phyloP scores from a whole-genome alignment of 2,797 vertebrate species.

The Ptychadena robeensis region DNA sequence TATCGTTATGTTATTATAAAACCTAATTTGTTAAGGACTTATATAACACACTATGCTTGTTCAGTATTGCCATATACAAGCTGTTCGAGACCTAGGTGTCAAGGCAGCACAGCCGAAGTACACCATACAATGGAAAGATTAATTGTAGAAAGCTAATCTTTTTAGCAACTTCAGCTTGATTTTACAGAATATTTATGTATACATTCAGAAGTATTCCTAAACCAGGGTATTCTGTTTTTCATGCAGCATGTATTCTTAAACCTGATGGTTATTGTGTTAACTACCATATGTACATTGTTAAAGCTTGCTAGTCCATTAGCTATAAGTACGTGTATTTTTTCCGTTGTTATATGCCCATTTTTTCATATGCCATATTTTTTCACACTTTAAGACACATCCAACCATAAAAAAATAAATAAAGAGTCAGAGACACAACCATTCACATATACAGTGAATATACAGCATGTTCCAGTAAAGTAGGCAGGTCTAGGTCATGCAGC shows the following conservation, averaged over 20 bases:
- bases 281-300: neutral
- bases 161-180: neutral
- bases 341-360: neutral
- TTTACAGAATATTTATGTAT: neutral
- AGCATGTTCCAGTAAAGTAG: no score
- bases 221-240: neutral
- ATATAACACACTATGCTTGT: constrained; percentile 30
- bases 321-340: neutral
- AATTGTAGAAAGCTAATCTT: constrained; percentile 8
- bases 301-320: neutral
- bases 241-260: neutral
- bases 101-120: constrained; percentile 3
- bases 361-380: no score
- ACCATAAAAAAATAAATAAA: no score
- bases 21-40: constrained; percentile 51
- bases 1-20: constrained; percentile 44
- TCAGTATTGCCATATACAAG: constrained; percentile 31
- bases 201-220: neutral
- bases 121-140: constrained; percentile 9
- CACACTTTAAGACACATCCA: no score
- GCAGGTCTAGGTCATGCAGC: no score
- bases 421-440: no score
- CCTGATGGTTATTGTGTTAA: neutral
- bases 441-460: no score
- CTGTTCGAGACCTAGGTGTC: neutral